Percentiles rank a stretch among this genome's conserved stretches.
Conservation (phyloP, 2,888 invertebrate species). For the Agonopterix subpropinquella region DNA sequence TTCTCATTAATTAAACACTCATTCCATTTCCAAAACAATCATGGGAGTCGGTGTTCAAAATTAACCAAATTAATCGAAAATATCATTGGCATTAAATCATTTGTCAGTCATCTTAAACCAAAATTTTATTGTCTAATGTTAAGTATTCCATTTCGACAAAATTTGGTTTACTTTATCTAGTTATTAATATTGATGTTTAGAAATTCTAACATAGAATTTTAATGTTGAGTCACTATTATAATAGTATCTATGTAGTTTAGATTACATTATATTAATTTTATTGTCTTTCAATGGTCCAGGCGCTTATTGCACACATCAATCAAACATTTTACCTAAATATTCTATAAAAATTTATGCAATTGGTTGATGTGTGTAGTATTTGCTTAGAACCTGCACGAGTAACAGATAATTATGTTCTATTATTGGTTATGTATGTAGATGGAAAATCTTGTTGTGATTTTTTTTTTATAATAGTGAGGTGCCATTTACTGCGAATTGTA, state of each 20-base stretch:
- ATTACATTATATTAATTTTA: constrained; percentile 13
- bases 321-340: not conserved
- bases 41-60: constrained; percentile 14
- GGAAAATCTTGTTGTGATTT: constrained; percentile 52
- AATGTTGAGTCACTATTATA: constrained; percentile 38
- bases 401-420: constrained; percentile 14
- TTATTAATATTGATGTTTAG: constrained; percentile 11
- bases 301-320: constrained; percentile 15
- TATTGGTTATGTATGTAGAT: constrained; percentile 14
- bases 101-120: constrained; percentile 28
- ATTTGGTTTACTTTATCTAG: constrained; percentile 8
- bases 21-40: not conserved
- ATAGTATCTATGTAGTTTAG: constrained; percentile 12
- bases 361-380: not conserved
- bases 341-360: not conserved
- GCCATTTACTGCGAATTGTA: constrained; percentile 58
- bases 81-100: constrained; percentile 14
- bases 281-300: constrained; percentile 8
- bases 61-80: constrained; percentile 1
- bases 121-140: constrained; percentile 17
- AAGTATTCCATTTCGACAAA: not conserved
- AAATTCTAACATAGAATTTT: constrained; percentile 17
- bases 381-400: constrained; percentile 2
- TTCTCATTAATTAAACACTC: not conserved
- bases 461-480: constrained; percentile 58